phyloP scores from a whole-genome alignment of 2,797 vertebrate genomes.

The Dipus sagitta region DNA sequence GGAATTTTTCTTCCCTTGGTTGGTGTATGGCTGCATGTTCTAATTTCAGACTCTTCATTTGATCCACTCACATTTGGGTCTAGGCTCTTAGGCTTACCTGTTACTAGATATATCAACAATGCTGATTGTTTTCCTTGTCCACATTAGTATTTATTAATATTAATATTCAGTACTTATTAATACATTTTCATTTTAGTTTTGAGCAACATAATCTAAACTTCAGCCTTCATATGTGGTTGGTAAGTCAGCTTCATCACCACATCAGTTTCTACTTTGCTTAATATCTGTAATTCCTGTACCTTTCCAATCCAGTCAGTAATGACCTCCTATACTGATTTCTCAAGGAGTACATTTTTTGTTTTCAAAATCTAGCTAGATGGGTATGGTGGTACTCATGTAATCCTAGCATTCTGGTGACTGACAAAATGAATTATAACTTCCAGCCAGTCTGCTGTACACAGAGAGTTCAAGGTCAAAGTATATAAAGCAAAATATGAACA shows the following conservation, averaged over 20 bases:
- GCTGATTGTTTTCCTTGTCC: not conserved
- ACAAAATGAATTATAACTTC: not conserved
- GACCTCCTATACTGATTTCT: not conserved
- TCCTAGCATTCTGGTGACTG: not conserved
- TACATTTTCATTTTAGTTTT: not conserved
- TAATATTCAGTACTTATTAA: not conserved
- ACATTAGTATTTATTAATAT: not conserved
- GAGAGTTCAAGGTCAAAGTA: not conserved
- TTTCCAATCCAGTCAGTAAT: not conserved
- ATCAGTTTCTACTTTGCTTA: not conserved
- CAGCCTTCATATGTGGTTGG: not conserved
- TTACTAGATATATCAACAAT: not conserved
- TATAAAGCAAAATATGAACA: not conserved
- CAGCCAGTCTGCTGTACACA: not conserved
- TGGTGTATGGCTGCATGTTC: not conserved
- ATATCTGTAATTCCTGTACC: not conserved
- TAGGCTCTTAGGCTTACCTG: not conserved
- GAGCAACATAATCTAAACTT: not conserved
- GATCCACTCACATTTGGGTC: not conserved
- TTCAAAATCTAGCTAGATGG: no score
- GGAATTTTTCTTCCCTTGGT: not conserved
- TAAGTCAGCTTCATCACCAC: not conserved
- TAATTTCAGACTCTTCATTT: not conserved
- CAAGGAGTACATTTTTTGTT: not conserved
- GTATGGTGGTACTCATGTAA: not conserved